Conservation (phyloP, 2,888 invertebrate genomes). For the Drosophila mulleri region DNA sequence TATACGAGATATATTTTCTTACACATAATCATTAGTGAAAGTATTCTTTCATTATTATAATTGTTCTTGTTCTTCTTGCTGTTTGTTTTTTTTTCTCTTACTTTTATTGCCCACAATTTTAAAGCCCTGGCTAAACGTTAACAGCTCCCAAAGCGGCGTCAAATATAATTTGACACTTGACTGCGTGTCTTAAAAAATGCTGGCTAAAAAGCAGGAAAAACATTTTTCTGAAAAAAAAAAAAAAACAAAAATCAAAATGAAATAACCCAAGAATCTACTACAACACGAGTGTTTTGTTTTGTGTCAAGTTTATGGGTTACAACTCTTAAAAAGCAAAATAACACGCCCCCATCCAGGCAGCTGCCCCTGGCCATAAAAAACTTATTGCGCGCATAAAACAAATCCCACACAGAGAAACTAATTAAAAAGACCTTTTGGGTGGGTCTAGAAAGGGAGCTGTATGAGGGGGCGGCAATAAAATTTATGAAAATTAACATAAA, state of each 20-base stretch:
- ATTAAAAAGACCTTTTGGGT: conserved; percentile 76
- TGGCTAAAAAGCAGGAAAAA: conserved; percentile 27
- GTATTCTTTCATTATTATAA: neutral
- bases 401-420: conserved; percentile 74
- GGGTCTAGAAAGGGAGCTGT: neutral
- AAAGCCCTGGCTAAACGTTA: conserved; percentile 62
- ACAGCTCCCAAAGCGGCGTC: conserved; percentile 71
- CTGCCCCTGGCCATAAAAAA: conserved; percentile 47
- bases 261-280: neutral
- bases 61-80: neutral
- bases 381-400: conserved; percentile 68
- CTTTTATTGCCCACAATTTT: conserved; percentile 30
- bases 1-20: neutral
- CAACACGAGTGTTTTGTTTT: conserved; percentile 59
- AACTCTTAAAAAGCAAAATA: conserved; percentile 68
- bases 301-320: conserved; percentile 74
- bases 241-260: neutral
- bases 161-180: conserved; percentile 79
- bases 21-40: conserved; percentile 4
- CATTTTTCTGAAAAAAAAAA: neutral
- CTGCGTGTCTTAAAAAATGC: conserved; percentile 49
- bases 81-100: neutral
- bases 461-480: conserved; percentile 71
- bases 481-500: conserved; percentile 83
- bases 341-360: conserved; percentile 11